phyloP scores from a whole-genome alignment of 2,888 invertebrate species.

The Leptothorax acervorum region DNA sequence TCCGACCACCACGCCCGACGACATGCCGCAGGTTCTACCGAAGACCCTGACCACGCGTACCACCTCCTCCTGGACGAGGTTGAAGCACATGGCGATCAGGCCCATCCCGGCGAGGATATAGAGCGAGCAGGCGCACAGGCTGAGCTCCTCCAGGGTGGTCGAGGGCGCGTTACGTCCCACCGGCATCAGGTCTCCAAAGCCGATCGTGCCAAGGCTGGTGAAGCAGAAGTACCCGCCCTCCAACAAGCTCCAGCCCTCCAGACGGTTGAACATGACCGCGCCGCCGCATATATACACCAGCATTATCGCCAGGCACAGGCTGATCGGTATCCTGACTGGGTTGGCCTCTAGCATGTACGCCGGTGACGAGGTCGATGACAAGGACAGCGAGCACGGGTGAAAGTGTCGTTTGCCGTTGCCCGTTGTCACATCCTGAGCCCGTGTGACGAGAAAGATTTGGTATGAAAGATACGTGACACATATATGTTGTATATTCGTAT shows the following conservation, averaged over 20 bases:
- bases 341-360: slow-evolving; percentile 84
- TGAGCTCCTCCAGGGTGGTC: slow-evolving; percentile 88
- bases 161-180: slow-evolving; percentile 86
- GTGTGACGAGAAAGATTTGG: background rate
- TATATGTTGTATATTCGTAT: too few species aligned
- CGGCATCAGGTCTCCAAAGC: slow-evolving; percentile 93
- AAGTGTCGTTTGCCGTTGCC: slow-evolving; percentile 78
- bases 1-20: slow-evolving; percentile 82
- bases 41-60: slow-evolving; percentile 87
- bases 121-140: slow-evolving; percentile 92
- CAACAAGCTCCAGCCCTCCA: slow-evolving; percentile 96
- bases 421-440: slow-evolving; percentile 74
- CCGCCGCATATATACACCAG: slow-evolving; percentile 95
- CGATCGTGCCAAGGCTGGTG: slow-evolving; percentile 93
- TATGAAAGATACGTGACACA: background rate
- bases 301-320: slow-evolving; percentile 94
- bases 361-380: slow-evolving; percentile 80
- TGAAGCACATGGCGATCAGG: slow-evolving; percentile 95
- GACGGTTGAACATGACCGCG: slow-evolving; percentile 94
- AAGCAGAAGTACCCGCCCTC: slow-evolving; percentile 95
- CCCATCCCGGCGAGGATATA: slow-evolving; percentile 95
- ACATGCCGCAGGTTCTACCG: slow-evolving; percentile 85
- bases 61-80: slow-evolving; percentile 93
- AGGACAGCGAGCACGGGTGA: slow-evolving; percentile 80
- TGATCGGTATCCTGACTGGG: slow-evolving; percentile 93